Base-by-base conservation (phyloP, 2,888 invertebrate species). In the Nebria brevicollis region DNA sequence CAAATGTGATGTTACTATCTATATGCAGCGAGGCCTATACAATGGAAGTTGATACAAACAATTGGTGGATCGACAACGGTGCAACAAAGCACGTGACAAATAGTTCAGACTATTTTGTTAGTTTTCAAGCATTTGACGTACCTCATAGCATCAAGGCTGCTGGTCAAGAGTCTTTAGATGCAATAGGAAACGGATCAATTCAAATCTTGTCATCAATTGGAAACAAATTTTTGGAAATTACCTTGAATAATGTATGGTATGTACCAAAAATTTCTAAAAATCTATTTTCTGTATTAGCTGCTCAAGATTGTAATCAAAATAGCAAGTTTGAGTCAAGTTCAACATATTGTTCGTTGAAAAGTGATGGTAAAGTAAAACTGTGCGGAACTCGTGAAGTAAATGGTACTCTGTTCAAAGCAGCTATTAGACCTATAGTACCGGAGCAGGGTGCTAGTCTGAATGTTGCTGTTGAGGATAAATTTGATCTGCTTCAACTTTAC, bases 81-180 rank as follows among this genome's bases (percentile, higher is more conserved):
- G 26, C 65, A 26, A 75, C 65, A 25, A 75, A 42, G 13, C 34
- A 75, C n/a, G 34, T 75, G 4, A 75, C 65, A 1, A 81, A 77
- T 70, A 26, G 83, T 82, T 34, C 66, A 34, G 77, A 83, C 73
- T 74, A 66, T 54, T 84, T 84, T 20, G 68, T 73, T 3, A 82
- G 75, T 8, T 84, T 84, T 75, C 15, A 83, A 68, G 77, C 82
- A 76, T 84, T 84, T 77, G 5, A 82, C 11, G 82, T 15, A 4
- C 65, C 74, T 7, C 81, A 82, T 78, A 65, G 75, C n/a, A 83
- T 85, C 0, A 84, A 83, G 75, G 83, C 84, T 70, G 84, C 85
- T 73, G 82, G 84, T 43, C 83, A 83, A 76, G 83, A 84, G 75
- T 66, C 77, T 75, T 79, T 84, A 74, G 65, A 72, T 43, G 84